A percentile compares a stretch with the other conserved stretches of the same genome.
These are phyloP conservation scores for Mustelus asterias DNA, from an alignment of 2,113 vertebrate species.

Conservation along the genomic window DNA sequence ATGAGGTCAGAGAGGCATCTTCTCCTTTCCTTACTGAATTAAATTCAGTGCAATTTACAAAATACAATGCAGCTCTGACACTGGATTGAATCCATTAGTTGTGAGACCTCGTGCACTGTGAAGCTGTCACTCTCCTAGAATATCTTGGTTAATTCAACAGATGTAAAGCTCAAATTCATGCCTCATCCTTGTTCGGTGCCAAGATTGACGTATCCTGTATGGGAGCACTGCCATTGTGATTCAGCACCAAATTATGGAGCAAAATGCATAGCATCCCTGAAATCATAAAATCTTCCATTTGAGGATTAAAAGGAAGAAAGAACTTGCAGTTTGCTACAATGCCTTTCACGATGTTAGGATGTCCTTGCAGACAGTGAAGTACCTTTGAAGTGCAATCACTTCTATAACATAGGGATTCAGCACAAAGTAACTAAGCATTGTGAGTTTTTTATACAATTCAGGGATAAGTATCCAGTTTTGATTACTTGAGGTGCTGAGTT, in stretches of 20 bases:
- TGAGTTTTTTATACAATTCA: background rate
- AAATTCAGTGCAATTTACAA: background rate
- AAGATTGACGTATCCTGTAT: background rate
- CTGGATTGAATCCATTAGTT: background rate
- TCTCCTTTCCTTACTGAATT: background rate
- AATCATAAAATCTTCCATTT: background rate
- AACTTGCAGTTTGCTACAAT: background rate
- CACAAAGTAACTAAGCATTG: background rate
- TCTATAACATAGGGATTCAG: background rate
- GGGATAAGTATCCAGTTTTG: background rate
- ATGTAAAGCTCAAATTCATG: background rate
- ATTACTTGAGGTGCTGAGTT: background rate
- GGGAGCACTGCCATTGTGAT: background rate
- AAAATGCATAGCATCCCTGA: background rate
- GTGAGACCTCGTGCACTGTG: background rate
- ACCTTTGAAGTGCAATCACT: background rate
- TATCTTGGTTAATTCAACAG: background rate
- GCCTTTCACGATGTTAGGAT: background rate
- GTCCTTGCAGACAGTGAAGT: background rate
- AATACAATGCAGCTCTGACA: background rate
- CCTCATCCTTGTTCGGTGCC: background rate
- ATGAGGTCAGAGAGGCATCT: too few species aligned
- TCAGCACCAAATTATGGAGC: background rate
- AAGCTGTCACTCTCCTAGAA: background rate
- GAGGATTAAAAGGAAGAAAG: background rate